Percentiles rank a stretch among this genome's conserved stretches.
Evolutionary conservation across 2,797 vertebrate genomes (phyloP).

Genomic region (Takifugu ocellatus): DNA sequence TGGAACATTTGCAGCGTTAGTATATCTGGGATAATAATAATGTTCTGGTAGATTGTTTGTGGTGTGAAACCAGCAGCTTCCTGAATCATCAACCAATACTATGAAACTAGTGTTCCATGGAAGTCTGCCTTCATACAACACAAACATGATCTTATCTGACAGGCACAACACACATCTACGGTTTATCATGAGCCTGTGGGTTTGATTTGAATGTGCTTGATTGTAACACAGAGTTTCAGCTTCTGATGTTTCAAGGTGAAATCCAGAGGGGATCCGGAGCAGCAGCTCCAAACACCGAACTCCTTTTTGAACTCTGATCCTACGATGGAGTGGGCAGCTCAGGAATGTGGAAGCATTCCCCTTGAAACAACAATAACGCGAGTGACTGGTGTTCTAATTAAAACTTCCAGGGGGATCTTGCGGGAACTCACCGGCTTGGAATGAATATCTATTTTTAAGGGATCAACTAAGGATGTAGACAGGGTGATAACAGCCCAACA

Average conservation of each 20-base stretch:
- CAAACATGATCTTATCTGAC: not conserved
- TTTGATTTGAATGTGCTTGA: not conserved
- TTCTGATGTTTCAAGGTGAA: conserved; percentile 1
- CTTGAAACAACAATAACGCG: conserved; percentile 68
- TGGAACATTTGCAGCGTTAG: no score
- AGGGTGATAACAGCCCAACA: conserved; percentile 45
- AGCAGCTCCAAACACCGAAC: conserved; percentile 18
- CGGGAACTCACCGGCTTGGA: conserved; percentile 57
- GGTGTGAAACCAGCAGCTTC: no score
- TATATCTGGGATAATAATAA: no score
- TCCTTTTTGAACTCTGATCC: conserved; percentile 55
- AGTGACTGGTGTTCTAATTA: conserved; percentile 78
- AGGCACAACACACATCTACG: not conserved
- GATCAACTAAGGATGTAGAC: conserved; percentile 68
- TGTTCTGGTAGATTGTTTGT: no score
- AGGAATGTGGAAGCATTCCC: conserved; percentile 73
- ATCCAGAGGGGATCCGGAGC: conserved; percentile 20
- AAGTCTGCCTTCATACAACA: no score
- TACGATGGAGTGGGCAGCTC: conserved; percentile 66
- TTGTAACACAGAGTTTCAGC: no score
- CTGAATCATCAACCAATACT: no score
- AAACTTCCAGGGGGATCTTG: conserved; percentile 70
- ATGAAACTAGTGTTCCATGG: no score
- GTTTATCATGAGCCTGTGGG: not conserved
- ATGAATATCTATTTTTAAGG: conserved; percentile 71